A percentile compares a stretch with the other conserved stretches of the same genome.
Evolutionary conservation across 2,888 invertebrate genomes (phyloP).

Genomic region (Melolontha melolontha): DNA sequence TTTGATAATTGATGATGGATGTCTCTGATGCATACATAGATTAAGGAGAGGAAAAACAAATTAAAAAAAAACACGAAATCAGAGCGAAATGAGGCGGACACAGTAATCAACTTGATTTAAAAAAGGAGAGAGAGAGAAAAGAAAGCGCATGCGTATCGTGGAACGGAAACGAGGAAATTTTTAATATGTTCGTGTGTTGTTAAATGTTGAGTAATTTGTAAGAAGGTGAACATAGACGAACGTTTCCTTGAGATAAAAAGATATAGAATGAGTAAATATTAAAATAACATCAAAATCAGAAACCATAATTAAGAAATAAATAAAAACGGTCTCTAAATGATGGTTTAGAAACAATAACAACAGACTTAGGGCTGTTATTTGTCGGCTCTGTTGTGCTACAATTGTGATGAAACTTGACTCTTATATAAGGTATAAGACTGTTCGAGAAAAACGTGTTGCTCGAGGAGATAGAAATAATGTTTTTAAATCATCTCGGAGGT

Average conservation of each 20-base stretch:
- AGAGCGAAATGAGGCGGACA: conserved; percentile 14
- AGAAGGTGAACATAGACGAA: conserved; percentile 37
- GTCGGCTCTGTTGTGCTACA: conserved; percentile 50
- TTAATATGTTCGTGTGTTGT: conserved; percentile 45
- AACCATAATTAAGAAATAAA: conserved; percentile 24
- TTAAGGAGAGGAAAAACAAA: conserved; percentile 4
- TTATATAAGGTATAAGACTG: conserved; percentile 20
- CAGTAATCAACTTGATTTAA: neutral
- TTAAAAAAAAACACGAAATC: neutral
- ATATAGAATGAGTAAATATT: conserved; percentile 27
- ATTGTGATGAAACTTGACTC: conserved; percentile 37
- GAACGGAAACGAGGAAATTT: conserved; percentile 26
- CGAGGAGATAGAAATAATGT: conserved; percentile 36
- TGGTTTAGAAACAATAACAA: conserved; percentile 46
- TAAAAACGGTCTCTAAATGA: conserved; percentile 38
- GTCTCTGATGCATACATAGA: no score
- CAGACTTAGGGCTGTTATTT: conserved; percentile 50
- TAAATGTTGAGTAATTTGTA: conserved; percentile 44
- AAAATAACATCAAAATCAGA: conserved; percentile 14
- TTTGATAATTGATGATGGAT: no score
- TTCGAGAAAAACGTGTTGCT: conserved; percentile 30
- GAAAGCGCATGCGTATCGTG: conserved; percentile 11
- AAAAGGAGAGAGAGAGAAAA: conserved; percentile 17
- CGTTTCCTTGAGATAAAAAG: conserved; percentile 14
- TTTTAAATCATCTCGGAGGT: conserved; percentile 49